Conservation (phyloP, 2,113 vertebrate genomes). For the Pica pica region DNA sequence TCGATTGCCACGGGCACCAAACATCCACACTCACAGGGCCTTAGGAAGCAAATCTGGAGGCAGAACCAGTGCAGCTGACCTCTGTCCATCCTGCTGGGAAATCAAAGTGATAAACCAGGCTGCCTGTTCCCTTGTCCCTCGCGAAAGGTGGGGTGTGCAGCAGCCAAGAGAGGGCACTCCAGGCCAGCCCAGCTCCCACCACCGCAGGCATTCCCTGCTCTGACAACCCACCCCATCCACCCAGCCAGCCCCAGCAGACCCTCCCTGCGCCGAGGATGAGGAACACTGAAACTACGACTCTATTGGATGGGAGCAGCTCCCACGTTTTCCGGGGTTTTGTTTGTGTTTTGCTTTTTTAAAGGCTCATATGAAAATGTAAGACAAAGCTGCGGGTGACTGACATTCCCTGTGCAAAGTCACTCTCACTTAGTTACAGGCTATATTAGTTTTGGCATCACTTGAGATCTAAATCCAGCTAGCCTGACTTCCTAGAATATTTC, state of each 20-base stretch:
- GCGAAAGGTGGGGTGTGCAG: neutral
- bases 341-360: constrained; percentile 23
- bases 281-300: neutral
- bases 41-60: neutral
- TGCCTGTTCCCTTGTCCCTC: neutral
- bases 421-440: constrained; percentile 41
- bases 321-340: neutral
- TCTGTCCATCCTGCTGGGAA: neutral
- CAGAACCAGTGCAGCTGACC: neutral
- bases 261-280: neutral
- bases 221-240: neutral
- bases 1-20: accelerated
- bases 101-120: neutral
- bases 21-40: neutral
- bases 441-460: constrained; percentile 55
- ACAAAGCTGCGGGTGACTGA: constrained; percentile 52
- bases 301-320: neutral
- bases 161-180: constrained; percentile 73
- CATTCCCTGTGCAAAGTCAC: constrained; percentile 45
- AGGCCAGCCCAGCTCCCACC: constrained; percentile 37
- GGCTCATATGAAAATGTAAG: constrained; percentile 1
- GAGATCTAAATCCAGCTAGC: constrained; percentile 42
- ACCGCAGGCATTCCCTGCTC: neutral
- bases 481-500: constrained; percentile 60
- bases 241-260: neutral